Conservation (phyloP, 1,140 invertebrate genomes). For the Triops cancriformis region DNA sequence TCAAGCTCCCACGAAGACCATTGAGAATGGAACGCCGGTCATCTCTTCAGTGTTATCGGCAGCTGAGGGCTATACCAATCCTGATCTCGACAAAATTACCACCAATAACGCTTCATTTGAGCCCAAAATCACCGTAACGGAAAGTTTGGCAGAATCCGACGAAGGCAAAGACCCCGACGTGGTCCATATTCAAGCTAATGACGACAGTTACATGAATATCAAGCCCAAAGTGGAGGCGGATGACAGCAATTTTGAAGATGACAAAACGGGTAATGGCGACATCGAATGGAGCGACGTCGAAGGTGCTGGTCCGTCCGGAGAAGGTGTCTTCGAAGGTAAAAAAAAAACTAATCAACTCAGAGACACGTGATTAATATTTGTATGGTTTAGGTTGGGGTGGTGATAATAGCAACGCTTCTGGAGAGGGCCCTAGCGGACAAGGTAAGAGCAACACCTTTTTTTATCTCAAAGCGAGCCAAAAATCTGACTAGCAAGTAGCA, state of each 20-base stretch:
- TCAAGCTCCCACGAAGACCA: background rate
- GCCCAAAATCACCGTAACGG: background rate
- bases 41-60: background rate
- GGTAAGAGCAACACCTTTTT: background rate
- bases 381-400: background rate
- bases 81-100: background rate
- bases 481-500: slow-evolving; percentile 13
- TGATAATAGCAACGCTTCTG: background rate
- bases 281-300: slow-evolving; percentile 1
- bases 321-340: background rate
- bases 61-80: background rate
- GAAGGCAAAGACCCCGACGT: background rate
- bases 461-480: background rate
- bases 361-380: background rate
- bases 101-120: background rate
- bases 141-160: background rate
- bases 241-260: background rate
- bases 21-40: background rate
- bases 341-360: background rate
- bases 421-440: background rate
- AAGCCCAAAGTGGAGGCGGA: background rate
- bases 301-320: background rate
- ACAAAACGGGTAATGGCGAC: background rate
- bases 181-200: background rate
- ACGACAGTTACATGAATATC: background rate